These are phyloP conservation scores for Lasiommata megera DNA, from an alignment of 2,888 invertebrate genomes.

Conservation along the genomic window DNA sequence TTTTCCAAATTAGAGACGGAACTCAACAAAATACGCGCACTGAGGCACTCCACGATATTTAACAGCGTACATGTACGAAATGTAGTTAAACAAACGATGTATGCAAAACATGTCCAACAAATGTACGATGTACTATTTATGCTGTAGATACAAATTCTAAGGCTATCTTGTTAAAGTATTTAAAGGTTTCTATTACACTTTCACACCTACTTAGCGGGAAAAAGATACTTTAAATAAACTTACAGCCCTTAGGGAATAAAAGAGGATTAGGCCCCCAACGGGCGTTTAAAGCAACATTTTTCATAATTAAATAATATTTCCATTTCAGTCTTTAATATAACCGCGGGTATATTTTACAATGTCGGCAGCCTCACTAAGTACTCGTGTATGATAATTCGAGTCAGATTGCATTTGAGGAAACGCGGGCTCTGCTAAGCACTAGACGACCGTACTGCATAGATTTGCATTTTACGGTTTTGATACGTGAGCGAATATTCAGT, in stretches of 20 bases:
- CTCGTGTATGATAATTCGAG: slow-evolving; percentile 68
- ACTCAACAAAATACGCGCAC: slow-evolving; percentile 38
- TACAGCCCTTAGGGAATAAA: slow-evolving; percentile 23
- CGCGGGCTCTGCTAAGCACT: slow-evolving; percentile 61
- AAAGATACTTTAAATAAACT: slow-evolving; percentile 28
- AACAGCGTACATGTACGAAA: slow-evolving; percentile 14
- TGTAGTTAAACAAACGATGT: not conserved
- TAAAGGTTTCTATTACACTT: slow-evolving; percentile 20
- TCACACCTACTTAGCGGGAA: slow-evolving; percentile 22
- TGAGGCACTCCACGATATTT: slow-evolving; percentile 31
- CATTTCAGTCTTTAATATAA: slow-evolving; percentile 26
- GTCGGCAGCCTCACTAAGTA: slow-evolving; percentile 55
- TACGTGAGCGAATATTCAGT: slow-evolving; percentile 79
- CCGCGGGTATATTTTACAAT: slow-evolving; percentile 46
- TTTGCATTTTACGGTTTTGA: slow-evolving; percentile 81
- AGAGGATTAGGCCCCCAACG: slow-evolving; percentile 17
- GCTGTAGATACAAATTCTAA: not conserved
- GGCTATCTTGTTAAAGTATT: slow-evolving; percentile 13
- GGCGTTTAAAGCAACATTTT: slow-evolving; percentile 22
- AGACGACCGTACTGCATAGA: slow-evolving; percentile 77
- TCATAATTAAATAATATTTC: slow-evolving; percentile 16
- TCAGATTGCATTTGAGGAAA: slow-evolving; percentile 75
- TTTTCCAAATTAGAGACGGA: slow-evolving; percentile 52
- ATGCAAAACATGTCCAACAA: no score
- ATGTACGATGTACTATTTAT: no score